Evolutionary conservation across 64 coral and sea anemone genomes (phyloP).

Genomic region (Stylophora pistillata): DNA sequence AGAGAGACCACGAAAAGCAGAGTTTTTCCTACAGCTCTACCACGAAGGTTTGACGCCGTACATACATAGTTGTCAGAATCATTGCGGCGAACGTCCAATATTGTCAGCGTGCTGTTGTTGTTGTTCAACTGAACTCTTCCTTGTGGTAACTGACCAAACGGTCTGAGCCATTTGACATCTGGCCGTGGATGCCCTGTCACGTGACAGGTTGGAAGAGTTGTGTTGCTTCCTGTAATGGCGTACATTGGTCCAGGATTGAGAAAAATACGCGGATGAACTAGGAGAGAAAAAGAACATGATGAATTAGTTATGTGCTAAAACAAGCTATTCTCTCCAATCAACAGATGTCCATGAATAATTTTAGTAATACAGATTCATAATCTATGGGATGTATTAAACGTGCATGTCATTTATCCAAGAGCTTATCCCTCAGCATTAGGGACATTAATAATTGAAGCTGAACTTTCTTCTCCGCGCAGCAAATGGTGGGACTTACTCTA

Average conservation of each 20-base stretch:
- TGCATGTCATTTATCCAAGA: too few species aligned
- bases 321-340: neutral
- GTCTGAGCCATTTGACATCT: constrained; percentile 43
- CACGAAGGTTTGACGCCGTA: constrained; percentile 41
- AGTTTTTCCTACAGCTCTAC: neutral
- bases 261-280: constrained; percentile 3
- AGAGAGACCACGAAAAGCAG: neutral
- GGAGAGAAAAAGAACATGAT: neutral
- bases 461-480: too few species aligned
- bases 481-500: too few species aligned
- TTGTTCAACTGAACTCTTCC: neutral
- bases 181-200: constrained; percentile 59
- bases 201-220: constrained; percentile 34
- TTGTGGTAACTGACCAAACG: constrained; percentile 6
- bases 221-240: neutral
- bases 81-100: neutral
- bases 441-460: too few species aligned
- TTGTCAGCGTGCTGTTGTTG: neutral
- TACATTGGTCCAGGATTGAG: constrained; percentile 33
- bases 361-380: too few species aligned
- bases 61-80: constrained; percentile 53
- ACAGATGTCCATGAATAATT: neutral
- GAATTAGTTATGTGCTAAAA: neutral
- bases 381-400: too few species aligned
- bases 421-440: too few species aligned